Evolutionary conservation across 1,140 invertebrate species (phyloP).

Genomic region (Drosophila saltans): DNA sequence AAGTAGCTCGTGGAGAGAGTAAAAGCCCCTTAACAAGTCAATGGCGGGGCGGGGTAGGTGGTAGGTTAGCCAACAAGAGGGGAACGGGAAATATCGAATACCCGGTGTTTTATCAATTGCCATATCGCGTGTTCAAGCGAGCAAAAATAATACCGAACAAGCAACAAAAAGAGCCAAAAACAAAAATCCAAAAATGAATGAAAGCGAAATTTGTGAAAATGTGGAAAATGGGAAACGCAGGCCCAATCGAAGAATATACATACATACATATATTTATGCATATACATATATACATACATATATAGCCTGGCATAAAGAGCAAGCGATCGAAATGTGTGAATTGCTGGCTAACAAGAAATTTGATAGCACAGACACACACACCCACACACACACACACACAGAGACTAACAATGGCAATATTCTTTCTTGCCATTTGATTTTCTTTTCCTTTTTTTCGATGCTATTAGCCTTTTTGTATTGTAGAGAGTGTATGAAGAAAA

Average conservation of each 20-base stretch:
- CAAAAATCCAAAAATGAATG: conserved; percentile 44
- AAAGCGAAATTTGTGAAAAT: conserved; percentile 40
- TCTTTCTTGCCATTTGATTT: conserved; percentile 15
- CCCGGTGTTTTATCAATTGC: conserved; percentile 80
- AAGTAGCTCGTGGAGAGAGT: conserved; percentile 33
- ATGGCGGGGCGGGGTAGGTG: not conserved
- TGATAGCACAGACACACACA: conserved; percentile 48
- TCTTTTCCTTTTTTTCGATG: conserved; percentile 25
- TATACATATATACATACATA: too few relatives aligned
- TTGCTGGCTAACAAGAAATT: conserved; percentile 72
- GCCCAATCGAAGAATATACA: conserved; percentile 55
- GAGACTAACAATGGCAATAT: conserved; percentile 32
- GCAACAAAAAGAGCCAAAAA: conserved; percentile 30
- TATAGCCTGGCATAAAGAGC: conserved; percentile 23
- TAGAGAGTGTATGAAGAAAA: not conserved
- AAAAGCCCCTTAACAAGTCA: conserved; percentile 40
- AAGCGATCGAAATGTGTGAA: conserved; percentile 59
- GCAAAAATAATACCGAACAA: conserved; percentile 46
- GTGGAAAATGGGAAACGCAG: not conserved
- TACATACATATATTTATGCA: too few relatives aligned
- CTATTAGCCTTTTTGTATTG: conserved; percentile 47
- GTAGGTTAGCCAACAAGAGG: conserved; percentile 21
- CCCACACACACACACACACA: conserved; percentile 28
- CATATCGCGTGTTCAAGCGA: conserved; percentile 67
- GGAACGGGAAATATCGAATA: conserved; percentile 75